Base-by-base conservation (phyloP, 2,113 vertebrate species). In the Scortum barcoo region DNA sequence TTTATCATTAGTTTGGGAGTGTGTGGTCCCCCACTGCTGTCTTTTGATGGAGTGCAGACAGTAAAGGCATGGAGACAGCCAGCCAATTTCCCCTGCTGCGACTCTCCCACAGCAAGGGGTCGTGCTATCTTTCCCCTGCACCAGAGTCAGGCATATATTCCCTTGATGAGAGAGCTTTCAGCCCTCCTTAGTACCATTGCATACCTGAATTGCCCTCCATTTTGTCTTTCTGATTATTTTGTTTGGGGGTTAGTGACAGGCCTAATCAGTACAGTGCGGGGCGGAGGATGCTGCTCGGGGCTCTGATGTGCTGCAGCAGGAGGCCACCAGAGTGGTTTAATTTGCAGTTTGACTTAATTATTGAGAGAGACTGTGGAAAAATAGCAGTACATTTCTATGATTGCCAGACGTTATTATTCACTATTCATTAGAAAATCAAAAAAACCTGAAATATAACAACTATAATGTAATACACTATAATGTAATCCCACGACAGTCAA, bases 1-100 rank as follows among this genome's bases (percentile, higher is more conserved):
- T 95, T 95, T 96, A 94, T 94, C 94, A 96, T 96, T 95, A 95
- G 94, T 90, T 89, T 88, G 93, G 92, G 93, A 95, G 92, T 94
- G 93, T 93, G 94, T 88, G 93, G 92, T 91, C 94, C 90, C 95
- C 94, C 87, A 94, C 94, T 93, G 95, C 87, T 93, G 91, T 86
- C 94, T 92, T 95, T 93, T 95, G 95, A 95, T 96, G 95, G 93
- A 95, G 93, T 93, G 87, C 89, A 92, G 94, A 93, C 94, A 95
- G 94, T 95, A 95, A 95, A 94, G 92, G 87, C 90, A 88, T 76
- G 83, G 91, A 95, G 92, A 93, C 93, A 93, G 94, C 91, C 88
- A 95, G 93, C 86, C 94, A 95, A 95, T 96, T 95, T 95, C 89
- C 88, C 94, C 93, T 76, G 91, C 93, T 93, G 94, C 12, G 91